phyloP scores from a whole-genome alignment of 92 coral and sea anemone species.

The Porites rus region DNA sequence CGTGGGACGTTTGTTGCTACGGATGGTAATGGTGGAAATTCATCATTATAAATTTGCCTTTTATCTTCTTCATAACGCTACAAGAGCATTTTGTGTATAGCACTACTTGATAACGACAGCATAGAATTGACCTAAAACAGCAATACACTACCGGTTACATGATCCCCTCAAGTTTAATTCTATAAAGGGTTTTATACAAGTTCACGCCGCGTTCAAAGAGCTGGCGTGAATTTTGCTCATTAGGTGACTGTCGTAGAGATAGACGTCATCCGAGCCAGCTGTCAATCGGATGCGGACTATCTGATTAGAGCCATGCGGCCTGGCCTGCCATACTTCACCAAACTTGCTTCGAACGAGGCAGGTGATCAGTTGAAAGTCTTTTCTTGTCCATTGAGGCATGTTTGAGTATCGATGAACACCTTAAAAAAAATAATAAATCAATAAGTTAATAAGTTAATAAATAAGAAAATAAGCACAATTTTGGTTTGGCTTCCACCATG shows the following conservation, averaged over 20 bases:
- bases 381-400: constrained; percentile 23
- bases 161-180: neutral
- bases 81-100: too few relatives aligned
- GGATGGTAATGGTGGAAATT: too few relatives aligned
- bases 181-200: neutral
- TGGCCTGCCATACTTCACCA: constrained; percentile 53
- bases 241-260: constrained; percentile 20
- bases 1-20: too few relatives aligned
- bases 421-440: neutral
- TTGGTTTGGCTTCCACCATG: too few relatives aligned
- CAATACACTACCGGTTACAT: too few relatives aligned
- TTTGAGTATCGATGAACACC: constrained; percentile 2
- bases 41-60: too few relatives aligned
- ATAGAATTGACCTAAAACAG: too few relatives aligned
- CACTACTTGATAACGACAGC: too few relatives aligned
- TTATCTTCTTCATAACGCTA: too few relatives aligned
- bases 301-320: constrained; percentile 34
- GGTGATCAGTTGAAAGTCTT: constrained; percentile 34
- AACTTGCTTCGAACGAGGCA: constrained; percentile 43
- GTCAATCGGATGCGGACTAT: constrained; percentile 36
- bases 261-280: constrained; percentile 38
- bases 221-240: neutral
- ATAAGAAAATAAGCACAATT: too few relatives aligned
- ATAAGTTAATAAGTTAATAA: neutral
- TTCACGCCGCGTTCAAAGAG: neutral